A percentile compares a stretch with the other conserved stretches of the same genome.
These are phyloP conservation scores for Synanthedon formicaeformis DNA, from an alignment of 2,888 invertebrate genomes.

Conservation along the genomic window DNA sequence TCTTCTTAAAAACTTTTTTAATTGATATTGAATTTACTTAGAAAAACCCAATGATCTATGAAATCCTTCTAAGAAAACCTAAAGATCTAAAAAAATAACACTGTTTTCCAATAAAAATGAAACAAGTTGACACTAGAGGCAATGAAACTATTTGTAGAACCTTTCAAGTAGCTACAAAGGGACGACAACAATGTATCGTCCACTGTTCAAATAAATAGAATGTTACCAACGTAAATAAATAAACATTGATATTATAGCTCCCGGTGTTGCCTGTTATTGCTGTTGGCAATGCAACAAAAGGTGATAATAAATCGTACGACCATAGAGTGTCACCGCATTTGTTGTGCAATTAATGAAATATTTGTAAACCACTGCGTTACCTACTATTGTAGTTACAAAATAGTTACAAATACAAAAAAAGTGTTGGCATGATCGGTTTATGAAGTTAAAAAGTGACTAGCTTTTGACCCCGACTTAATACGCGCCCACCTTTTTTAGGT, in stretches of 20 bases:
- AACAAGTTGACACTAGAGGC: background rate
- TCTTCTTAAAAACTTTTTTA: too few relatives aligned
- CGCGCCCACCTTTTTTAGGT: too few relatives aligned
- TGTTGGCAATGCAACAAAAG: conserved; percentile 38
- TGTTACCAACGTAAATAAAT: conserved; percentile 44
- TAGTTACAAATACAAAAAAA: too few relatives aligned
- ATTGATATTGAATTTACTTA: too few relatives aligned
- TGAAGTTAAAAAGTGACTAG: too few relatives aligned
- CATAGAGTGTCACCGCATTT: conserved; percentile 55
- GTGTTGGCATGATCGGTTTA: too few relatives aligned
- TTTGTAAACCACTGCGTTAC: conserved; percentile 3
- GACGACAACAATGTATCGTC: conserved; percentile 17
- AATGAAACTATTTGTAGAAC: conserved; percentile 2
- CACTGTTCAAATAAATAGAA: conserved; percentile 37
- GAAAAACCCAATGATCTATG: too few relatives aligned
- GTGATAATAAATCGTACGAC: conserved; percentile 56
- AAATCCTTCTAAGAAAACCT: too few relatives aligned
- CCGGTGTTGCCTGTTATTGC: conserved; percentile 32
- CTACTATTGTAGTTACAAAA: too few relatives aligned
- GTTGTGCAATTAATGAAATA: conserved; percentile 59
- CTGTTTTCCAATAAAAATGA: too few relatives aligned
- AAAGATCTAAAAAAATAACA: too few relatives aligned
- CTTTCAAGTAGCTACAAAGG: conserved; percentile 23
- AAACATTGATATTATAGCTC: conserved; percentile 38
- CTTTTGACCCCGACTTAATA: too few relatives aligned